Conservation (phyloP, 2,797 vertebrate species). For the Eulemur albifrons region DNA sequence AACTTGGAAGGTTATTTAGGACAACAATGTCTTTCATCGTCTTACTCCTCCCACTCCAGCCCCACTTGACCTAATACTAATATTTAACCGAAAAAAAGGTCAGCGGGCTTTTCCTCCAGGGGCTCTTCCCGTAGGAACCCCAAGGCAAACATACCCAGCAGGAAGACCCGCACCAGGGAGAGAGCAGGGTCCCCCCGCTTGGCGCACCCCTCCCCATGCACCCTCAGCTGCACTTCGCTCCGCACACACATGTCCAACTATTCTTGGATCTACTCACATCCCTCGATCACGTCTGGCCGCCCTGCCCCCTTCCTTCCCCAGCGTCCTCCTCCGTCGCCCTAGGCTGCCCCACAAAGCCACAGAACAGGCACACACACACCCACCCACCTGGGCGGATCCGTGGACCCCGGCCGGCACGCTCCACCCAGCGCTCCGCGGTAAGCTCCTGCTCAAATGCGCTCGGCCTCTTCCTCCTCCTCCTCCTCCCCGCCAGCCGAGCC, state of each 20-base stretch:
- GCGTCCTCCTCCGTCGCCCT: neutral
- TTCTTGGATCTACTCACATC: constrained; percentile 49
- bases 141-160: neutral
- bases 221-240: neutral
- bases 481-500: neutral
- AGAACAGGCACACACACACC: neutral
- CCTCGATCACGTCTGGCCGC: neutral
- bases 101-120: neutral
- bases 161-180: neutral
- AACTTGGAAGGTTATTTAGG: constrained; percentile 79
- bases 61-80: constrained; percentile 64
- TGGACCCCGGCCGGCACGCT: neutral
- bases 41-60: constrained; percentile 63
- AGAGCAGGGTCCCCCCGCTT: neutral
- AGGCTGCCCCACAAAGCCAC: neutral
- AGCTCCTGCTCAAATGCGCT: constrained; percentile 20
- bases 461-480: constrained; percentile 46
- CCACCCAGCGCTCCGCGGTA: neutral
- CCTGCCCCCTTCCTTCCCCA: neutral
- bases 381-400: constrained; percentile 60
- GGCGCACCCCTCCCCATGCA: neutral
- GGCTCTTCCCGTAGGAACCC: neutral
- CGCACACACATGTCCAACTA: neutral
- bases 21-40: constrained; percentile 68
- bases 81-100: neutral